Evolutionary conservation across 1,140 invertebrate genomes (phyloP).

Genomic region (Campoletis sonorensis): DNA sequence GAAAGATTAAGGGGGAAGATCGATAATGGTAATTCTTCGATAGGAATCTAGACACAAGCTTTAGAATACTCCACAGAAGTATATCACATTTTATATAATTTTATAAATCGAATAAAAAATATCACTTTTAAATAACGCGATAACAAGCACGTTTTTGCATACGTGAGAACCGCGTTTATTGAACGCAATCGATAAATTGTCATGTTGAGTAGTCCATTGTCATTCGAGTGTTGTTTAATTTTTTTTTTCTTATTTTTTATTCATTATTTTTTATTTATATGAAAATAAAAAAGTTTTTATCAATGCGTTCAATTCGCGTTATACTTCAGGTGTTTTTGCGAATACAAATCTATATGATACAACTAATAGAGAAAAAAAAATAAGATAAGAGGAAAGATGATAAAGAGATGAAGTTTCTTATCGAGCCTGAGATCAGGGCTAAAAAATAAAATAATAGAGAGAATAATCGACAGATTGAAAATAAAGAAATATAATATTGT

Average conservation of each 20-base stretch:
- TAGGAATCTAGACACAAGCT: constrained; percentile 26
- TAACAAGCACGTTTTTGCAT: background rate
- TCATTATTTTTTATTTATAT: background rate
- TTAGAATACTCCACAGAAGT: constrained; percentile 38
- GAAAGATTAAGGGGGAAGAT: background rate
- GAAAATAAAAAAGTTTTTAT: constrained; percentile 15
- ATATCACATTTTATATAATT: constrained; percentile 50
- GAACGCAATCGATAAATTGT: constrained; percentile 2
- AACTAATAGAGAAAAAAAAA: background rate
- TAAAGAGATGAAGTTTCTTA: constrained; percentile 30
- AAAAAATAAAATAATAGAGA: constrained; percentile 17
- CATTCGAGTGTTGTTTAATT: background rate
- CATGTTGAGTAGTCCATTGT: background rate
- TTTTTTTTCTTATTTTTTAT: too few species aligned
- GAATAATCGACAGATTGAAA: background rate
- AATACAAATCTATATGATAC: background rate
- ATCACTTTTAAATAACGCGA: constrained; percentile 42
- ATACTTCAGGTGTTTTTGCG: constrained; percentile 20
- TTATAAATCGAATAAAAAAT: constrained; percentile 38
- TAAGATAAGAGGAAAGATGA: constrained; percentile 18
- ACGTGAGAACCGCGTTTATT: background rate
- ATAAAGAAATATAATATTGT: background rate
- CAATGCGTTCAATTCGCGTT: constrained; percentile 15
- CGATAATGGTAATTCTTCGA: background rate
- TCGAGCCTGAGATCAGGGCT: constrained; percentile 55